phyloP scores from a whole-genome alignment of 1,140 invertebrate genomes.

The Drosophila lacteicornis region DNA sequence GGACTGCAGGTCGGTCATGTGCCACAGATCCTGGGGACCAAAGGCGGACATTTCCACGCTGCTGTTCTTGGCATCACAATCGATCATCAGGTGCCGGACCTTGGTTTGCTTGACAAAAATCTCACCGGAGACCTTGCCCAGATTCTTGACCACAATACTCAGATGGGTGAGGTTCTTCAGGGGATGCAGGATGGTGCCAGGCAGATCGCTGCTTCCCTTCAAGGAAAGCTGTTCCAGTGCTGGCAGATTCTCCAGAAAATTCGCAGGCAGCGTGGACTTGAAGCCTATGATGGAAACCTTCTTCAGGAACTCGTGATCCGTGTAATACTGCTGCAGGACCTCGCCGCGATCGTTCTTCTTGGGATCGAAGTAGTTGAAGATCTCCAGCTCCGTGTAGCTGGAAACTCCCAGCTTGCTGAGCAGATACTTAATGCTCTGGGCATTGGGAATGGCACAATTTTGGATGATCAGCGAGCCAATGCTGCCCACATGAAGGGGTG shows the following conservation, averaged over 20 bases:
- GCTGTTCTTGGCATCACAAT: constrained; percentile 66
- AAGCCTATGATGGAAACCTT: constrained; percentile 54
- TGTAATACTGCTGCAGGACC: constrained; percentile 60
- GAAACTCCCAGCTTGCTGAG: constrained; percentile 55
- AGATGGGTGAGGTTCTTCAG: constrained; percentile 45
- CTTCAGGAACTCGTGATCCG: constrained; percentile 53
- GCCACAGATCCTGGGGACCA: constrained; percentile 66
- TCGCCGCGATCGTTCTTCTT: constrained; percentile 60
- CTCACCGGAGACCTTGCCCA: constrained; percentile 60
- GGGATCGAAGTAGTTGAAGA: constrained; percentile 63
- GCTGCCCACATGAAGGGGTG: constrained; percentile 52
- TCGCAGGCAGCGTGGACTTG: constrained; percentile 51
- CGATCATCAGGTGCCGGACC: constrained; percentile 50
- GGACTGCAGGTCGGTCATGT: constrained; percentile 61
- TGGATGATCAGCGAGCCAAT: constrained; percentile 47
- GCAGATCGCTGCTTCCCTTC: constrained; percentile 62
- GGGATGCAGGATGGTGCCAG: constrained; percentile 52
- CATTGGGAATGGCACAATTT: constrained; percentile 66
- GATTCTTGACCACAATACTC: constrained; percentile 59
- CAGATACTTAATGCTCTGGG: constrained; percentile 44
- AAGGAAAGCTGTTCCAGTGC: constrained; percentile 52
- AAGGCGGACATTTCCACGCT: constrained; percentile 71
- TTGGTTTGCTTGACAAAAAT: constrained; percentile 64
- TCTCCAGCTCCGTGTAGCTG: constrained; percentile 62
- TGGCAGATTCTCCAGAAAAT: constrained; percentile 53